Evolutionary conservation across 2,888 invertebrate genomes (phyloP), one percentile per base, ranked within the genome.

Genomic region (Agriopis leucophaearia): DNA sequence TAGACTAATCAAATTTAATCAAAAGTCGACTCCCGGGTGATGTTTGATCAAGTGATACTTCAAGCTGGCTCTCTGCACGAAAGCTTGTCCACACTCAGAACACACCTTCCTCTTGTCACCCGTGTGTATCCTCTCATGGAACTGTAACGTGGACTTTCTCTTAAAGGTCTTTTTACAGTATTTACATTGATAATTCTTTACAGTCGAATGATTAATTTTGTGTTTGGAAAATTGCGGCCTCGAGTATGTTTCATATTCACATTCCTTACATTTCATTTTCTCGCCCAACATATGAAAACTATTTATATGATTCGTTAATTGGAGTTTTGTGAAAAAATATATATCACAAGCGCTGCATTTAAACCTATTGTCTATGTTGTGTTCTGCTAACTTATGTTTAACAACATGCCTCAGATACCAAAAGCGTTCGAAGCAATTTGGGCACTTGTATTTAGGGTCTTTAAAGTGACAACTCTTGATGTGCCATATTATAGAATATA

Each of bases 81-180:
- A 84, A 15, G 72, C 74, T 54, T 81, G 77, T 15, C 45, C 45
- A 3, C 45, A 45, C 45, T 15, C 15, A 1, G 5, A 1, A 44
- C 38, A 38, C 8, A 6, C 9, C 38, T 38, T 38, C 1, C 8
- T 38, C 38, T 6, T 38, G 8, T 38, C 38, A 8, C 38, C 92
- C 0, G 90, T 92, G 45, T 92, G 93, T 0, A 92, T 91, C 64
- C 84, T 75, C 70, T 90, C 91, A n/a, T 92, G 93, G 0, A 87
- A 62, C 16, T 77, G 16, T 10, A 9, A 81, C 72, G 90, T 60
- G 0, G 86, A 88, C 0, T 85, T 76, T 71, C 91, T 86, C 16
- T 87, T 42, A 63, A 94, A 94, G 1, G 90, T 82, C 70, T 94
- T 94, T 63, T 80, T 83, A 71, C 94, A 94, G 63, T 85, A 91